Conservation (phyloP, 2,888 invertebrate species). For the Ctena decussata region DNA sequence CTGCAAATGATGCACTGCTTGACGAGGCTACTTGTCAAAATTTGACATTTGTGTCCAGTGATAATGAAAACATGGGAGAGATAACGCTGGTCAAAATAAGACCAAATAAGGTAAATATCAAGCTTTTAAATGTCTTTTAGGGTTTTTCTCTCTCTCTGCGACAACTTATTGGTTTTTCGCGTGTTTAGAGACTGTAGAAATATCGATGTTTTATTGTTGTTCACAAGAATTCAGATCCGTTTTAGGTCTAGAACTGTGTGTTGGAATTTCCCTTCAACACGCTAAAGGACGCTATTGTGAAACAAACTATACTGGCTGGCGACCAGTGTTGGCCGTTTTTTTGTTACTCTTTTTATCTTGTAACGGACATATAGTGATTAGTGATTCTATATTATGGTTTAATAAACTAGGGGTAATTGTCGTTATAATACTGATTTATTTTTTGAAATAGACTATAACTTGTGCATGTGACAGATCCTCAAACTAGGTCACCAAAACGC, state of each 20-base stretch:
- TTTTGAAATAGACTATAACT: too few species aligned
- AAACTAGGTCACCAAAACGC: too few species aligned
- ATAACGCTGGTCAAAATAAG: slow-evolving; percentile 19
- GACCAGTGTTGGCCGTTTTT: too few species aligned
- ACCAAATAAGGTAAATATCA: slow-evolving; percentile 28
- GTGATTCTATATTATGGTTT: too few species aligned
- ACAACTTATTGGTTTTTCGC: slow-evolving; percentile 6
- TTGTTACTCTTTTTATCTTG: too few species aligned
- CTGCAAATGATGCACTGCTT: background rate
- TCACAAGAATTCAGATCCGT: background rate
- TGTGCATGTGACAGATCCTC: too few species aligned
- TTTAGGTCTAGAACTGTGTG: background rate
- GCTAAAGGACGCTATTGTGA: too few species aligned
- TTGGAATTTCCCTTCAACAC: background rate
- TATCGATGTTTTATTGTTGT: background rate
- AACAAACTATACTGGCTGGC: too few species aligned
- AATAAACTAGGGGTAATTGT: too few species aligned
- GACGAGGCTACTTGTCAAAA: background rate
- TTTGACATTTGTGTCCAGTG: background rate
- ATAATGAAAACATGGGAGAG: slow-evolving; percentile 87
- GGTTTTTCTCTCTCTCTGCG: background rate
- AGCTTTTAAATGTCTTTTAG: too few species aligned
- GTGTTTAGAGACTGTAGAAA: background rate
- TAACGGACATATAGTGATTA: too few species aligned
- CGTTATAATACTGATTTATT: too few species aligned